These are phyloP conservation scores for Sitodiplosis mosellana DNA, from an alignment of 1,140 invertebrate species.

Conservation along the genomic window DNA sequence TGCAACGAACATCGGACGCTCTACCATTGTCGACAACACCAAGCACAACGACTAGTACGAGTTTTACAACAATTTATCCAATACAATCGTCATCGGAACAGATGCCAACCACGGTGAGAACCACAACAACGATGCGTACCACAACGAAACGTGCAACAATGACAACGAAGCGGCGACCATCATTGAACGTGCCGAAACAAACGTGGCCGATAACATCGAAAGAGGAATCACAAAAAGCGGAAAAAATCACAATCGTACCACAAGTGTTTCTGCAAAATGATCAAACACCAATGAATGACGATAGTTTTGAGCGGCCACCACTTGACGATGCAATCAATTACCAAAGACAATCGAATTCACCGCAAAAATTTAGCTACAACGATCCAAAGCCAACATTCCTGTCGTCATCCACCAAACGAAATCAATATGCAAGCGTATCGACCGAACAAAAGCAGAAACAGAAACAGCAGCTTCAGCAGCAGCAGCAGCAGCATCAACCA, in stretches of 20 bases:
- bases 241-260: slow-evolving; percentile 12
- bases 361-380: not conserved
- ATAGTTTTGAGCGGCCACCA: slow-evolving; percentile 2
- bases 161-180: not conserved
- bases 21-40: not conserved
- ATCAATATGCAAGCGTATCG: not conserved
- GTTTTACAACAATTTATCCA: not conserved
- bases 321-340: not conserved
- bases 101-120: slow-evolving; percentile 8
- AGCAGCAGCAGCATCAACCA: not conserved
- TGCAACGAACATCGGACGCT: slow-evolving; percentile 12
- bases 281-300: slow-evolving; percentile 6
- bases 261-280: slow-evolving; percentile 18
- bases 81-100: not conserved
- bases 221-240: not conserved
- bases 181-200: not conserved
- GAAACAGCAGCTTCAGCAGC: not conserved
- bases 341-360: not conserved
- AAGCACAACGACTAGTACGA: slow-evolving; percentile 4
- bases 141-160: too few species aligned
- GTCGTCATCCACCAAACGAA: not conserved
- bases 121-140: not conserved
- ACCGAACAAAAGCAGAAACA: not conserved
- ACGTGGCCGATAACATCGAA: not conserved
- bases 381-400: not conserved